Conservation (phyloP, 2,113 vertebrate species). For the Pollachius pollachius region DNA sequence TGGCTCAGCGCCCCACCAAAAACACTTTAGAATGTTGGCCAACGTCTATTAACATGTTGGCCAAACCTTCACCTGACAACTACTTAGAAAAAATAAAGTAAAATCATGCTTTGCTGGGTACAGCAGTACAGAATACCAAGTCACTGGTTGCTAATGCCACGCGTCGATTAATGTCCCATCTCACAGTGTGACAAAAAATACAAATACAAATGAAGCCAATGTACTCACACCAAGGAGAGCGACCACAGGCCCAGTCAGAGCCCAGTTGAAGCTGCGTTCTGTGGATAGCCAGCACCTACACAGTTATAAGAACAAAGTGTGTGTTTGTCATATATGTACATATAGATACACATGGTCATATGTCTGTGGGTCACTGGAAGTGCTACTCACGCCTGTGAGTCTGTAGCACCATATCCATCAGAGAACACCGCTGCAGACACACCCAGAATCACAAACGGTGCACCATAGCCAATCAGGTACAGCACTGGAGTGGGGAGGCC, state of each 20-base stretch:
- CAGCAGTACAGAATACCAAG: no score
- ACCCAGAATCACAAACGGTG: conserved; percentile 71
- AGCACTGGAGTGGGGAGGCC: conserved; percentile 64
- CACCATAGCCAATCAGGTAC: conserved; percentile 74
- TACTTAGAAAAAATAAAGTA: no score
- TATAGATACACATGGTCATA: neutral
- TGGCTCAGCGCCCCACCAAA: no score
- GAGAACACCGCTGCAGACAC: conserved; percentile 63
- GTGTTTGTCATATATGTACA: neutral
- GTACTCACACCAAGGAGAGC: conserved; percentile 70
- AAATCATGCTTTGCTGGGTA: no score
- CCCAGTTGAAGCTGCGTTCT: conserved; percentile 68
- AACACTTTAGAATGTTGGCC: no score
- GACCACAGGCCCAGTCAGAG: conserved; percentile 74
- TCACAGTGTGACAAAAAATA: no score
- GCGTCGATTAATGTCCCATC: no score
- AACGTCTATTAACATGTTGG: no score
- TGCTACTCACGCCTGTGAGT: conserved; percentile 37
- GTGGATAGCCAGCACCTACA: conserved; percentile 77
- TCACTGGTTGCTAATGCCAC: no score
- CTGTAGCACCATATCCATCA: conserved; percentile 64
- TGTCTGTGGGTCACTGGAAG: neutral
- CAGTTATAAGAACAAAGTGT: conserved; percentile 1
- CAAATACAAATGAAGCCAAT: neutral
- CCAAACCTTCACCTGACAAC: no score